These are phyloP conservation scores for Sebastes cheni DNA, from an alignment of 2,797 vertebrate genomes.

Conservation along the genomic window DNA sequence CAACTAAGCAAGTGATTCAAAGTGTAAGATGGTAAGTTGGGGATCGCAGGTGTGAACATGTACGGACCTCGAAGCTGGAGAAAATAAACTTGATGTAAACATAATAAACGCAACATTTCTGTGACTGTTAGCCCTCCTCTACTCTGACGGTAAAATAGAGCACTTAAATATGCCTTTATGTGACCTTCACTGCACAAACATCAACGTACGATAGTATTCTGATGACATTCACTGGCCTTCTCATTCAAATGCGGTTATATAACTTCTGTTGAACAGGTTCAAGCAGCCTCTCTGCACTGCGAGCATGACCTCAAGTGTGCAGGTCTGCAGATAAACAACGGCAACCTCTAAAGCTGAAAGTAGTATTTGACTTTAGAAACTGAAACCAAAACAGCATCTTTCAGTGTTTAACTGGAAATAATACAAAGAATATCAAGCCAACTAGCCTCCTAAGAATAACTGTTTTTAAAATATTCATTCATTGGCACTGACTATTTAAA, in stretches of 20 bases:
- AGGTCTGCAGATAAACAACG: neutral
- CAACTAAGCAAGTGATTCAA: neutral
- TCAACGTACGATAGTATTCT: neutral
- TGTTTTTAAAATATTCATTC: neutral
- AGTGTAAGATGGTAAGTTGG: neutral
- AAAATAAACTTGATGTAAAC: conserved; percentile 8
- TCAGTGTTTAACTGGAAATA: neutral
- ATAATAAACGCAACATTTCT: conserved; percentile 25
- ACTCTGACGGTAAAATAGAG: neutral
- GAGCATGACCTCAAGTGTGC: neutral
- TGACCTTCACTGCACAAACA: neutral
- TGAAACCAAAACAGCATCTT: neutral
- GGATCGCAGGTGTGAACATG: neutral
- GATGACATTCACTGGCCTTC: conserved; percentile 21
- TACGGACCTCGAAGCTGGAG: neutral
- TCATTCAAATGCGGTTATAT: conserved; percentile 25
- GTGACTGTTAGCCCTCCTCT: conserved; percentile 7
- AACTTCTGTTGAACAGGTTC: neutral
- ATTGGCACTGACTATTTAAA: neutral
- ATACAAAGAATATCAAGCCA: neutral
- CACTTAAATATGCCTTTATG: neutral
- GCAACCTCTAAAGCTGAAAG: neutral
- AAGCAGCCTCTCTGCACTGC: neutral
- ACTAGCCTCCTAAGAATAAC: neutral
- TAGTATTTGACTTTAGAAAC: neutral